Conservation (phyloP, 1,140 invertebrate genomes). For the Dendroctonus ponderosae region DNA sequence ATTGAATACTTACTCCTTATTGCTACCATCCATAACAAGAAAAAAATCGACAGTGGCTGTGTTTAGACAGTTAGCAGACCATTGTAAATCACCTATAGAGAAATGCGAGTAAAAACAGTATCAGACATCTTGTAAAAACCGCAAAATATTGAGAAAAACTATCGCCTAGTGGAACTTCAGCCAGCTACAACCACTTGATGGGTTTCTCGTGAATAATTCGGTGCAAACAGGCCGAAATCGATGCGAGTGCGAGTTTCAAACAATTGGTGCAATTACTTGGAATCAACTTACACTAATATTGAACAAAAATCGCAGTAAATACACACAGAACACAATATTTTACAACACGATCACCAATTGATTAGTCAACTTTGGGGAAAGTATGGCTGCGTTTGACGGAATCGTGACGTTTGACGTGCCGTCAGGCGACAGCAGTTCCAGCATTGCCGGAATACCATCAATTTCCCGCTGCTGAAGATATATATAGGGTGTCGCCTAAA, state of each 20-base stretch:
- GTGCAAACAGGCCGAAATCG: neutral
- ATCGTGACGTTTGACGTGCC: slow-evolving; percentile 15
- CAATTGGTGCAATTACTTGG: neutral
- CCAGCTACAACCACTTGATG: slow-evolving; percentile 19
- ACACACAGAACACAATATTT: slow-evolving; percentile 1
- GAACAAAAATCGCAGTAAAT: too few species aligned
- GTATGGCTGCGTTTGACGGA: slow-evolving; percentile 26
- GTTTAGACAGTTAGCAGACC: slow-evolving; percentile 14
- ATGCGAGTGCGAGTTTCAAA: slow-evolving; percentile 12
- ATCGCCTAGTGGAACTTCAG: neutral
- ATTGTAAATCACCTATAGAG: slow-evolving; percentile 25
- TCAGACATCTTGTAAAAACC: slow-evolving; percentile 12
- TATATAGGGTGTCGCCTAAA: too few species aligned
- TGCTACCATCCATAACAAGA: slow-evolving; percentile 31
- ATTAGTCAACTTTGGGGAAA: slow-evolving; percentile 21
- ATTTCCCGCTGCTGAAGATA: too few species aligned
- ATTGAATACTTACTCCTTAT: slow-evolving; percentile 30
- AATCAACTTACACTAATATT: too few species aligned
- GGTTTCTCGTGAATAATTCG: slow-evolving; percentile 5
- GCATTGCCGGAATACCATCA: slow-evolving; percentile 4
- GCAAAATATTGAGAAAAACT: slow-evolving; percentile 9
- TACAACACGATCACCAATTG: slow-evolving; percentile 15
- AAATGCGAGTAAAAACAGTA: slow-evolving; percentile 15
- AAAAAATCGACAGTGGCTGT: slow-evolving; percentile 10
- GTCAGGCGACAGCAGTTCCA: neutral